Evolutionary conservation across 2,113 vertebrate genomes (phyloP).

Genomic region (Corythornis madagascariensis): DNA sequence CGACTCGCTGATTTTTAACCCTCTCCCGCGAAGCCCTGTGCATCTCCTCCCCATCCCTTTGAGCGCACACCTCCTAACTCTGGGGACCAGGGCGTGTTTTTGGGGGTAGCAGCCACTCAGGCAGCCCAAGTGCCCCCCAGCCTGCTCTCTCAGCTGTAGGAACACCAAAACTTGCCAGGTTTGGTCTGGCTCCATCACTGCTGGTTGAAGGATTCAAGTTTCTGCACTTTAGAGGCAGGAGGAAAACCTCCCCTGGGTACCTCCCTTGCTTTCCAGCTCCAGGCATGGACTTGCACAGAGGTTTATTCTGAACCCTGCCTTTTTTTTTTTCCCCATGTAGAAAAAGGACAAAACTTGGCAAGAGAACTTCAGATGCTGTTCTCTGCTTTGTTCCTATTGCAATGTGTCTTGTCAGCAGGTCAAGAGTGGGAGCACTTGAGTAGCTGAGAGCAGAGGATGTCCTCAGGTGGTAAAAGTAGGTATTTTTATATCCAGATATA

Average conservation of each 20-base stretch:
- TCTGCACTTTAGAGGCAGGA: accelerated
- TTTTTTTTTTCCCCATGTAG: background rate
- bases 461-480: background rate
- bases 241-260: background rate
- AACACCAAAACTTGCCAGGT: background rate
- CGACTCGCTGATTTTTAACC: background rate
- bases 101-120: background rate
- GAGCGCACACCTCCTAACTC: background rate
- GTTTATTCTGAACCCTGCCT: background rate
- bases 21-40: background rate
- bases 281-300: background rate
- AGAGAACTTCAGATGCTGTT: accelerated
- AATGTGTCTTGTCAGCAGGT: background rate
- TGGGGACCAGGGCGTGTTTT: accelerated
- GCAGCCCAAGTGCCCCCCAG: background rate
- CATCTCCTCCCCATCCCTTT: accelerated
- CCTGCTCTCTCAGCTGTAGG: background rate
- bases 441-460: background rate
- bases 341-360: background rate
- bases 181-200: background rate
- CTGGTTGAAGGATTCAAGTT: background rate
- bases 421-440: background rate
- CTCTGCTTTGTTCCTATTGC: background rate
- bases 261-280: background rate
- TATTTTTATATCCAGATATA: background rate